Conservation (phyloP, 2,888 invertebrate species). For the Drosophila birchii region DNA sequence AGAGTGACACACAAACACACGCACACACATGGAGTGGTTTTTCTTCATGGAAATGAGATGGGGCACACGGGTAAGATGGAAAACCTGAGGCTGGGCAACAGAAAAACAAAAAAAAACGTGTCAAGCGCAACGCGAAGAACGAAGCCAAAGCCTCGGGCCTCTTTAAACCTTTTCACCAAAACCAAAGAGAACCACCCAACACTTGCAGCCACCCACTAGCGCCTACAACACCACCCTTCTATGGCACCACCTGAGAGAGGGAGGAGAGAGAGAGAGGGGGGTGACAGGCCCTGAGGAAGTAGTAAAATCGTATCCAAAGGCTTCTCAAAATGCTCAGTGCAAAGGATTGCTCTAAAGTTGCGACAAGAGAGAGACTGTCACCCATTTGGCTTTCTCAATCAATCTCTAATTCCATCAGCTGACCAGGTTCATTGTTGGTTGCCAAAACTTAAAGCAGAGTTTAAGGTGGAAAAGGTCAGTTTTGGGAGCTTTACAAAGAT, state of each 20-base stretch:
- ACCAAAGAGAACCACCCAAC: not conserved
- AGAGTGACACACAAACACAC: constrained; percentile 30
- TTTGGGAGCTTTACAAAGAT: not conserved
- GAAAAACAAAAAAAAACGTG: constrained; percentile 37
- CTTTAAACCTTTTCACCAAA: constrained; percentile 14
- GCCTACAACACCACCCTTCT: not conserved
- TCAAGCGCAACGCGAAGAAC: constrained; percentile 44
- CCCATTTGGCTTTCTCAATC: constrained; percentile 24
- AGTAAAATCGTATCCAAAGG: constrained; percentile 1
- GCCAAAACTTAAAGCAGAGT: too few relatives aligned
- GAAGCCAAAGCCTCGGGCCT: constrained; percentile 38
- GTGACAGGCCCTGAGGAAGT: not conserved
- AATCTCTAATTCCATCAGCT: constrained; percentile 19
- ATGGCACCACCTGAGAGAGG: constrained; percentile 13
- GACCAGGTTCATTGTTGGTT: not conserved
- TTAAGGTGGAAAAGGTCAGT: not conserved
- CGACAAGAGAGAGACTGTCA: constrained; percentile 26
- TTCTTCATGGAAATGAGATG: not conserved
- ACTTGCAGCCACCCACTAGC: constrained; percentile 9
- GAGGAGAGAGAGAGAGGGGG: not conserved
- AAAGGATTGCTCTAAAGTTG: constrained; percentile 18
- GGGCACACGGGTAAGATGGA: constrained; percentile 2
- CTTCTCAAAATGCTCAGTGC: constrained; percentile 7
- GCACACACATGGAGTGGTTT: constrained; percentile 21
- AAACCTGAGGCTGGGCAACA: constrained; percentile 36